A percentile compares a stretch with the other conserved stretches of the same genome.
These are phyloP conservation scores for Paralinhomoeus sp. DNA, from an alignment of 2,888 invertebrate genomes.

Conservation along the genomic window DNA sequence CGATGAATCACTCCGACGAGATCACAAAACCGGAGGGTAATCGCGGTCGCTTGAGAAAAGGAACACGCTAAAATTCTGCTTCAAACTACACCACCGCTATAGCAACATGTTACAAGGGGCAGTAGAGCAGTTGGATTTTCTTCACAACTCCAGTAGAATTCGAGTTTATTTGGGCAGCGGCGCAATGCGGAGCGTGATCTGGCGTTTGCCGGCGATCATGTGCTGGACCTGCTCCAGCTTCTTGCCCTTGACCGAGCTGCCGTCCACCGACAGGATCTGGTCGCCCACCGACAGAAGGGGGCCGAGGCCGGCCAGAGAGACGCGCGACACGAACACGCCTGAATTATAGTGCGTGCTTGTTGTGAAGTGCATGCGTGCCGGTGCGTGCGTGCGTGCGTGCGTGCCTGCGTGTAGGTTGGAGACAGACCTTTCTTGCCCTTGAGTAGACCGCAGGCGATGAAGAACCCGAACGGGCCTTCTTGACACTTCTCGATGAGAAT, in stretches of 20 bases:
- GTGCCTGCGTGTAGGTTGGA: no score
- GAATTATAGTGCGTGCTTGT: no score
- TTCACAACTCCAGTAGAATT: no score
- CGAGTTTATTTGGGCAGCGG: background rate
- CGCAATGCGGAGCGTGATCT: background rate
- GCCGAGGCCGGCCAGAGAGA: background rate
- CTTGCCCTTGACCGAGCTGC: background rate
- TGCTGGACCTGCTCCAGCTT: slow-evolving; percentile 3
- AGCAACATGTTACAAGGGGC: no score
- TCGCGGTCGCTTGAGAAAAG: no score
- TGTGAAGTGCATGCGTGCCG: no score
- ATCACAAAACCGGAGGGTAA: no score
- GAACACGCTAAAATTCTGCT: no score
- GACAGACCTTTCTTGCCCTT: slow-evolving; percentile 3
- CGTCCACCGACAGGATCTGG: slow-evolving; percentile 1
- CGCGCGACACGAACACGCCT: slow-evolving; percentile 3
- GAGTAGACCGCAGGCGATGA: slow-evolving; percentile 1
- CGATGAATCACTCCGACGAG: no score
- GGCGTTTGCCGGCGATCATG: slow-evolving; percentile 1
- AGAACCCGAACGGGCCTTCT: slow-evolving; percentile 3
- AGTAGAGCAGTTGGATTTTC: no score
- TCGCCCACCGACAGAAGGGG: slow-evolving; percentile 4
- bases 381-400: no score
- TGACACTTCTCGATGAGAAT: slow-evolving; percentile 11
- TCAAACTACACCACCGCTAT: no score